phyloP scores from a whole-genome alignment of 2,113 vertebrate species.

The Phalacrocorax pelagicus region DNA sequence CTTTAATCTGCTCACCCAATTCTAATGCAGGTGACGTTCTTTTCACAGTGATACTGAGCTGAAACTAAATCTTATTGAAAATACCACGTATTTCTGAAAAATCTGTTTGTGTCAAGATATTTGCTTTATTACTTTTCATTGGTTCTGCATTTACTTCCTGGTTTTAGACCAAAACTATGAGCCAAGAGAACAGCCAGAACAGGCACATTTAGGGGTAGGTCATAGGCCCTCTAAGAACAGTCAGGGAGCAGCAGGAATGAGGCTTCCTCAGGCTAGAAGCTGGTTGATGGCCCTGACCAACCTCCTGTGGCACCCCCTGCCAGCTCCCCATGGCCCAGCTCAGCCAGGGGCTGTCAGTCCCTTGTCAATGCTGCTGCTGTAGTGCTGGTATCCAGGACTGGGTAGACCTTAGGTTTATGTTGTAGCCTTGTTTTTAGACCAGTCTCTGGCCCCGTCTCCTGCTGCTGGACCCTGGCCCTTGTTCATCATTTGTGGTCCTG shows the following conservation, averaged over 20 bases:
- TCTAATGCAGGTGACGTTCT: not conserved
- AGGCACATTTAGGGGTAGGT: not conserved
- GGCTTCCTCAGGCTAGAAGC: not conserved
- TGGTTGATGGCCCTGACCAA: not conserved
- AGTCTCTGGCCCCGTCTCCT: not conserved
- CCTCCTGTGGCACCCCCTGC: rapidly evolving
- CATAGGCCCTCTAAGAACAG: not conserved
- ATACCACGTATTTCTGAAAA: not conserved
- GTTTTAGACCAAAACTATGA: not conserved
- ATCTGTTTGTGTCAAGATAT: not conserved
- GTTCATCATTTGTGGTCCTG: not conserved
- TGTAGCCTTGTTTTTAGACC: not conserved
- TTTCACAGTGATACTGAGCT: not conserved
- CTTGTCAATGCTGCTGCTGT: rapidly evolving
- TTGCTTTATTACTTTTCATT: not conserved
- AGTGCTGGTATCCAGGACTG: not conserved
- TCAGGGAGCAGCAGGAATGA: not conserved
- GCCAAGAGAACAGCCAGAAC: not conserved
- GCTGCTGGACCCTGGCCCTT: not conserved
- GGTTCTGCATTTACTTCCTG: not conserved
- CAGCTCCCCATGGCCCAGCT: not conserved
- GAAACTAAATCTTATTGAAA: not conserved
- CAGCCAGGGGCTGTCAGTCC: not conserved
- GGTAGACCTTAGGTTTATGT: not conserved
- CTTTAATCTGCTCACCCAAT: not conserved